These are phyloP conservation scores for Brachypterus glaber DNA, from an alignment of 2,888 invertebrate species.

Conservation along the genomic window DNA sequence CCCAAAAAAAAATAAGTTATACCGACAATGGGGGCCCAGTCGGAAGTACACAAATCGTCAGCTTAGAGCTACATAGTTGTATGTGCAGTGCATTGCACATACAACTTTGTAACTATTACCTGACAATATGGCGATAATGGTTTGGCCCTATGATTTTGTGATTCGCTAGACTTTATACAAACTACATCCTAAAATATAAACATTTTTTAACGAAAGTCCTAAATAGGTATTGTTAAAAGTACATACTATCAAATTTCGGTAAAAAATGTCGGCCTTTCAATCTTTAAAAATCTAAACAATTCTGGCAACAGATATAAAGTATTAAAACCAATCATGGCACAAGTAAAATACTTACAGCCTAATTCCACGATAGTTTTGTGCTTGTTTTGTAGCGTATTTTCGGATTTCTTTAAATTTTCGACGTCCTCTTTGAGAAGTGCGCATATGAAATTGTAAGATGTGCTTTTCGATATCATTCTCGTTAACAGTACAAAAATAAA, in stretches of 20 bases:
- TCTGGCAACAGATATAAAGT: constrained; percentile 68
- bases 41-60: too few species aligned
- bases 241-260: constrained; percentile 69
- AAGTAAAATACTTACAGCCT: constrained; percentile 74
- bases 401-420: constrained; percentile 54
- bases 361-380: constrained; percentile 71
- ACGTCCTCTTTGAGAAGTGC: constrained; percentile 58
- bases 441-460: constrained; percentile 61
- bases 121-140: too few species aligned
- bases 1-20: too few species aligned
- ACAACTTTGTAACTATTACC: too few species aligned
- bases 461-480: constrained; percentile 56
- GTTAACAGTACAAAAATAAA: constrained; percentile 64
- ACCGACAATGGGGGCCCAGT: too few species aligned
- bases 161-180: too few species aligned
- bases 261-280: constrained; percentile 75
- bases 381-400: constrained; percentile 56
- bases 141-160: too few species aligned
- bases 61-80: too few species aligned
- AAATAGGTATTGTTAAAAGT: too few species aligned
- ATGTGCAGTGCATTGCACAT: too few species aligned
- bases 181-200: too few species aligned
- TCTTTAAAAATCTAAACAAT: constrained; percentile 63
- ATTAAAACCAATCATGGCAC: constrained; percentile 69
- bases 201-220: too few species aligned